These are phyloP conservation scores for Fringilla coelebs DNA, from an alignment of 2,797 vertebrate species.

Conservation along the genomic window DNA sequence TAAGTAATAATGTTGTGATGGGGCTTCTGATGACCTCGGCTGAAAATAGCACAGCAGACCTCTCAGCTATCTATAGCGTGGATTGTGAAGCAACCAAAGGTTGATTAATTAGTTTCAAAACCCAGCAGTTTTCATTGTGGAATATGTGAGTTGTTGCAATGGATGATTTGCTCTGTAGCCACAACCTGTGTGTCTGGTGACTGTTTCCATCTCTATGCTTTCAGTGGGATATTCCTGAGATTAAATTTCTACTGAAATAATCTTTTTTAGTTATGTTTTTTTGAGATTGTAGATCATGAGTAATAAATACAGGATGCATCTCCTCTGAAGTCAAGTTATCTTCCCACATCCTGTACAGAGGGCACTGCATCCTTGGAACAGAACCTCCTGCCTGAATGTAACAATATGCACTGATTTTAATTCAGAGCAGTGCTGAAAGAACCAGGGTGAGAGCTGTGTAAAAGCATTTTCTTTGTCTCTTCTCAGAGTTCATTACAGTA, in stretches of 20 bases:
- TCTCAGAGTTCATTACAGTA: constrained; percentile 2
- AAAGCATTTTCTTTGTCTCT: not conserved
- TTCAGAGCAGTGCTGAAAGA: not conserved
- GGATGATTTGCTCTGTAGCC: not conserved
- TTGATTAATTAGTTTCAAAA: not conserved
- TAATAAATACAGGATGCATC: not conserved
- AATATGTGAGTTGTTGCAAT: rapidly evolving
- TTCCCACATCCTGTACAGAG: not conserved
- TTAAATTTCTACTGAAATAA: not conserved
- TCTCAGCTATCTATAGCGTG: not conserved
- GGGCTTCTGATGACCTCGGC: not conserved
- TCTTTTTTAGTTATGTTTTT: not conserved
- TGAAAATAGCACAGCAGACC: not conserved
- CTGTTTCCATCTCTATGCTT: not conserved
- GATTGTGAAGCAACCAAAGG: not conserved
- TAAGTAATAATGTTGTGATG: not conserved
- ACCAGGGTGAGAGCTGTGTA: not conserved
- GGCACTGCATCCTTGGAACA: not conserved
- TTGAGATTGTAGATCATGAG: not conserved
- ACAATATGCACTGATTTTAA: not conserved
- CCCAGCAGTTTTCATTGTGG: not conserved
- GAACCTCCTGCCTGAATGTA: not conserved
- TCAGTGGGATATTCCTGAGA: not conserved
- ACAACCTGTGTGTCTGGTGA: not conserved
- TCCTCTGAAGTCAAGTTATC: not conserved